phyloP scores from a whole-genome alignment of 2,797 vertebrate species.

The Acanthopagrus latus region DNA sequence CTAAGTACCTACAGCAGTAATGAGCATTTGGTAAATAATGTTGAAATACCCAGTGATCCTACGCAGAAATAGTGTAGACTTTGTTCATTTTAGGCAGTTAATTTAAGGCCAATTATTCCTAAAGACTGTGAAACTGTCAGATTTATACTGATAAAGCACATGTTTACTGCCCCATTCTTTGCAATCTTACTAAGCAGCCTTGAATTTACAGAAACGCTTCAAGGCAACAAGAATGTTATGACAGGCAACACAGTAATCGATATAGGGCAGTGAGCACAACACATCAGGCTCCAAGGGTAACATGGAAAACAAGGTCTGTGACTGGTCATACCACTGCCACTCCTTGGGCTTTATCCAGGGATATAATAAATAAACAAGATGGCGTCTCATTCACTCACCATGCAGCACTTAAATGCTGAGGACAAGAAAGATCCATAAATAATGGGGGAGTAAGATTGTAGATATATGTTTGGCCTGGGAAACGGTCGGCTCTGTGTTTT shows the following conservation, averaged over 20 bases:
- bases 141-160: constrained; percentile 15
- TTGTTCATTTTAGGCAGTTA: constrained; percentile 9
- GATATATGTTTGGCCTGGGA: constrained; percentile 83
- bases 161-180: constrained; percentile 17
- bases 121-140: constrained; percentile 18
- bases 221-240: constrained; percentile 59
- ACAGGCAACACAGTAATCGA: constrained; percentile 63
- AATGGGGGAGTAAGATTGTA: constrained; percentile 77
- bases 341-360: constrained; percentile 58
- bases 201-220: constrained; percentile 41
- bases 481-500: constrained; percentile 81
- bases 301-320: constrained; percentile 68
- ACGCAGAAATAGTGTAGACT: constrained; percentile 7
- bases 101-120: constrained; percentile 28
- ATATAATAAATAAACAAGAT: constrained; percentile 79
- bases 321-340: constrained; percentile 61
- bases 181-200: constrained; percentile 11
- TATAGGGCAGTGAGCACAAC: constrained; percentile 50
- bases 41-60: constrained; percentile 16
- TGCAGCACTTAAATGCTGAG: constrained; percentile 79
- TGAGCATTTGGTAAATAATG: constrained; percentile 51
- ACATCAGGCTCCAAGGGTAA: constrained; percentile 57
- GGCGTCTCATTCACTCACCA: constrained; percentile 78
- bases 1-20: constrained; percentile 51
- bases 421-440: constrained; percentile 85